Evolutionary conservation across 2,888 invertebrate genomes (phyloP), one percentile per base, ranked within the genome.

Genomic region (Charanyca ferruginea): DNA sequence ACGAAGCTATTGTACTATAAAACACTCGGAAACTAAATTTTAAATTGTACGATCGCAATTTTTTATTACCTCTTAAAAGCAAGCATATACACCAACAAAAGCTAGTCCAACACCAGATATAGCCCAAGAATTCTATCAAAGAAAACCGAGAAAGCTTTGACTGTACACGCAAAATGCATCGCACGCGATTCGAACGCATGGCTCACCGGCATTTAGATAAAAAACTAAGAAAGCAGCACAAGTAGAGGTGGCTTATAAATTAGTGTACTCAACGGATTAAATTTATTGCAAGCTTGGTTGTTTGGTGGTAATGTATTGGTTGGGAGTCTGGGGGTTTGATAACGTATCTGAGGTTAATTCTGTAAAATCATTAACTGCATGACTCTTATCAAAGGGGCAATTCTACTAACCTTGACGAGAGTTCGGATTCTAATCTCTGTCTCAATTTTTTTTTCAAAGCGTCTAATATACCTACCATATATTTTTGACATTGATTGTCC

Each of bases 161-260:
- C 47, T 72, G 55, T 83, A 73, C 81, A 82, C 81, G 81, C 81
- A 79, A 80, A 83, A 83, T 77, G 54, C 16, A 55, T 18, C 45
- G 57, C 84, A 85, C 84, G 85, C 84, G 73, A 85, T 84, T 51
- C 66, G 6, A 70, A 71, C 76, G 72, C 77, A 74, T 67, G 58
- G 63, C 73, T 73, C 70, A 45, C 48, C 49, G 83, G 85, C 54
- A 86, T 83, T 69, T 72, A 52, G 65, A 77, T 76, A 80, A 86
- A 85, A 85, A 85, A 81, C 74, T 54, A 80, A 65, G 86, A 85
- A 84, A 86, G 85, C 81, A 75, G 57, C 20, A 66, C 54, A 42
- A 55, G 68, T 58, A 68, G 75, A 63, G 70, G 73, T 73, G 75
- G 73, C 65, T 82, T 80, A 83, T 83, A 81, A 79, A 83, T 70